phyloP scores from a whole-genome alignment of 2,797 vertebrate species.

The Setipinna tenuifilis region DNA sequence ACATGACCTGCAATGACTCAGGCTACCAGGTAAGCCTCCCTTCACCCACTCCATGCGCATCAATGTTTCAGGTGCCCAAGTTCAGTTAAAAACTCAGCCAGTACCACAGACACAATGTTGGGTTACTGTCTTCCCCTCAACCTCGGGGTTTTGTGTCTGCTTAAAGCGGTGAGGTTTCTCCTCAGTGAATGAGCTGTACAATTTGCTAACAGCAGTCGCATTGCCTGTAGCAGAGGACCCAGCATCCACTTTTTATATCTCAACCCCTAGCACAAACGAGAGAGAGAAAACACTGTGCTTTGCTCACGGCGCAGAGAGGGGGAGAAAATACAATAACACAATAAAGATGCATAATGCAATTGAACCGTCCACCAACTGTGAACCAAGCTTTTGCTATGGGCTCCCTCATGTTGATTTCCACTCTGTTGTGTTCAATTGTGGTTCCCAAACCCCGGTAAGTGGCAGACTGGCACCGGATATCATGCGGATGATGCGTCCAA shows the following conservation, averaged over 20 bases:
- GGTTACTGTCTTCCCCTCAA: neutral
- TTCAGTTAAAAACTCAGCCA: neutral
- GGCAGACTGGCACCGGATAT: neutral
- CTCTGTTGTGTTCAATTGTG: neutral
- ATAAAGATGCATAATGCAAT: neutral
- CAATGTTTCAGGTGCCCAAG: neutral
- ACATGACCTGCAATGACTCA: slow-evolving; percentile 90
- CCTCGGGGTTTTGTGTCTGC: neutral
- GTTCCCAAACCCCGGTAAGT: neutral
- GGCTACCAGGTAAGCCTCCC: slow-evolving; percentile 82
- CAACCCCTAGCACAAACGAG: neutral
- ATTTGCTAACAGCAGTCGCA: neutral
- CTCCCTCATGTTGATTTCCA: neutral
- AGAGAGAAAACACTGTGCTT: neutral
- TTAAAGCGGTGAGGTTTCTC: neutral
- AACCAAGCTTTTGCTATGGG: neutral
- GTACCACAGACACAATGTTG: neutral
- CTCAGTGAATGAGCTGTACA: neutral
- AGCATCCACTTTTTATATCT: neutral
- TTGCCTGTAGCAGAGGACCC: neutral
- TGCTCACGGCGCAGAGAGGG: neutral
- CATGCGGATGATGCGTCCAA: too few species aligned
- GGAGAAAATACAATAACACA: neutral
- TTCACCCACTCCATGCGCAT: slow-evolving; percentile 30
- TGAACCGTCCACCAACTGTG: too few species aligned